phyloP scores from a whole-genome alignment of 2,888 invertebrate genomes.

The Cephus spinipes region DNA sequence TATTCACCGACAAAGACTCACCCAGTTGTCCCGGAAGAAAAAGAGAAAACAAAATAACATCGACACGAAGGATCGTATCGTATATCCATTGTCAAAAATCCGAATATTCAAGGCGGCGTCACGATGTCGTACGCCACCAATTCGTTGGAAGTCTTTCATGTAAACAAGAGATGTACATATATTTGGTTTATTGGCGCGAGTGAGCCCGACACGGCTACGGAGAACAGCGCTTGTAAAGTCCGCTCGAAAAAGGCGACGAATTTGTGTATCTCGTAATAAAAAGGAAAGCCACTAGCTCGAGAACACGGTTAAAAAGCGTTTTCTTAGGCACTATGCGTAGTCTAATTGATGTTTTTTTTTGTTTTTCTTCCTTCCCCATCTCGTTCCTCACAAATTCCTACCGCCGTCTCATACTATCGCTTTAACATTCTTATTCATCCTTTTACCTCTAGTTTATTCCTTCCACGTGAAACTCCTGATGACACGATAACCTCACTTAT shows the following conservation, averaged over 20 bases:
- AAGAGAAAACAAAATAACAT: neutral
- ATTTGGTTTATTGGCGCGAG: neutral
- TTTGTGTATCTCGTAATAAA: neutral
- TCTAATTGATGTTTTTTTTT: slow-evolving; percentile 23
- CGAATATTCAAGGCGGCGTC: neutral
- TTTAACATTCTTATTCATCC: slow-evolving; percentile 22
- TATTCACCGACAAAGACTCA: neutral
- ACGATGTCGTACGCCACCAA: neutral
- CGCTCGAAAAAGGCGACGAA: neutral
- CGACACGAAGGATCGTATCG: neutral
- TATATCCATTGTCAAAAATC: neutral
- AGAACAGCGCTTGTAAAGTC: neutral
- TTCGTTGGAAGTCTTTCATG: neutral
- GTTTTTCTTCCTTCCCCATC: slow-evolving; percentile 10
- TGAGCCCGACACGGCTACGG: neutral
- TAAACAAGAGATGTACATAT: neutral
- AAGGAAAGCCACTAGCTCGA: slow-evolving; percentile 3
- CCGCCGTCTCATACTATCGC: slow-evolving; percentile 23
- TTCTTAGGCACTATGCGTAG: slow-evolving; percentile 35
- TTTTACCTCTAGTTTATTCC: neutral
- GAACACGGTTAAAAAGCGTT: slow-evolving; percentile 15
- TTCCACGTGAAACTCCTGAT: slow-evolving; percentile 27
- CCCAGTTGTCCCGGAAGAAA: neutral
- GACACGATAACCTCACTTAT: neutral
- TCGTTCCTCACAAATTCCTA: slow-evolving; percentile 16